phyloP scores from a whole-genome alignment of 2,113 vertebrate genomes.

The Numenius arquata region DNA sequence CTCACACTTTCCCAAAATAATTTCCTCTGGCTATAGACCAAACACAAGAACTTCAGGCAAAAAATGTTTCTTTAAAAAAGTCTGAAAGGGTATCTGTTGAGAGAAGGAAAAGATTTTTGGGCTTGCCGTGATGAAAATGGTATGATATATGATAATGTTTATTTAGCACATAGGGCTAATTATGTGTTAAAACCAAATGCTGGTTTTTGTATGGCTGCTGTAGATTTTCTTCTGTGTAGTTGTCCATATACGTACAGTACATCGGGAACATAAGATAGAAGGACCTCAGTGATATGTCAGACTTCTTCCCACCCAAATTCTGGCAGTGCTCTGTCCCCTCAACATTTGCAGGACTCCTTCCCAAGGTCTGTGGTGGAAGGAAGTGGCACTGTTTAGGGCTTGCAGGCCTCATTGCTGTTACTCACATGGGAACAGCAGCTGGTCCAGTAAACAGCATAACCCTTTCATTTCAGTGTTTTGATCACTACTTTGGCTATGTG shows the following conservation, averaged over 20 bases:
- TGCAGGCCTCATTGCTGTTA: neutral
- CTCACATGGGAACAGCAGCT: neutral
- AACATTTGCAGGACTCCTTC: neutral
- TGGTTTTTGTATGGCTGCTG: neutral
- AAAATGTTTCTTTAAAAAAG: neutral
- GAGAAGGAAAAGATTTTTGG: neutral
- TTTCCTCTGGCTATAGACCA: slow-evolving; percentile 50
- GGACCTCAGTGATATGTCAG: neutral
- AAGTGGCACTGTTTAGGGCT: neutral
- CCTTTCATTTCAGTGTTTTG: neutral
- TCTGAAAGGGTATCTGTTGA: neutral
- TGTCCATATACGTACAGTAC: neutral
- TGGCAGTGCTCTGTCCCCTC: neutral
- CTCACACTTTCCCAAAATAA: slow-evolving; percentile 64
- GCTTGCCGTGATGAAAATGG: neutral
- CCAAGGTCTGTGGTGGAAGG: neutral
- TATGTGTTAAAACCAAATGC: neutral
- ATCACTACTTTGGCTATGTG: neutral
- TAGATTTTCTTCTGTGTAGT: neutral
- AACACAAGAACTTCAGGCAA: neutral
- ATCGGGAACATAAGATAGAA: neutral
- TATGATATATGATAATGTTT: neutral
- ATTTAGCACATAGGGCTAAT: neutral
- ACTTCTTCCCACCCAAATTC: neutral
- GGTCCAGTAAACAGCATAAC: neutral